Percentiles rank a stretch among this genome's conserved stretches.
Conservation (phyloP, 2,113 vertebrate genomes). For the Bolborhynchus lineola region DNA sequence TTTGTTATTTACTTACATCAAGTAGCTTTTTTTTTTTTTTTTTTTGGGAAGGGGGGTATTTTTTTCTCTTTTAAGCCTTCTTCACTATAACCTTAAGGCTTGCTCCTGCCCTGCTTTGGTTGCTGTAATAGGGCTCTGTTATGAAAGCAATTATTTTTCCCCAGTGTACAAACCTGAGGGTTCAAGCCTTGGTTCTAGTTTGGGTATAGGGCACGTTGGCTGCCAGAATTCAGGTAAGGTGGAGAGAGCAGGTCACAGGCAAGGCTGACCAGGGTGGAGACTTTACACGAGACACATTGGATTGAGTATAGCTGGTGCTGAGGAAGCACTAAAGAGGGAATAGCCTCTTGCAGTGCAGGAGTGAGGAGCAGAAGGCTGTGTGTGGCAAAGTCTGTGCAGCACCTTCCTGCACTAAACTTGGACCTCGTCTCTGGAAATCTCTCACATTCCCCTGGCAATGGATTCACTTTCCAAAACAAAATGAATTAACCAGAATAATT, state of each 20-base stretch:
- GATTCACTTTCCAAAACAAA: slow-evolving; percentile 63
- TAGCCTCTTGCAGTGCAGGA: background rate
- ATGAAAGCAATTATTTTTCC: background rate
- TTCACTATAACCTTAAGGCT: background rate
- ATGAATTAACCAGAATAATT: slow-evolving; percentile 15
- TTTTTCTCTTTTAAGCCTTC: background rate
- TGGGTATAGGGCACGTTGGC: background rate
- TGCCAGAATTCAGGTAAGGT: background rate
- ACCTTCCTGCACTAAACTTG: slow-evolving; percentile 28
- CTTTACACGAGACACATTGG: background rate
- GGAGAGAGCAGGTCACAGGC: background rate
- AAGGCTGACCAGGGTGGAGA: background rate
- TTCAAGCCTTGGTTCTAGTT: background rate
- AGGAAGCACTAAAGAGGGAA: background rate
- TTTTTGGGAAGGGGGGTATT: background rate
- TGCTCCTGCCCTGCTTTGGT: background rate
- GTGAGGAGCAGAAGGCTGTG: background rate
- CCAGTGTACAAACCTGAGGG: background rate
- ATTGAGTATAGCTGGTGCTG: background rate
- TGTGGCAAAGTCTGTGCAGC: slow-evolving; percentile 25
- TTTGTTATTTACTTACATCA: background rate
- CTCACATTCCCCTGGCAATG: slow-evolving; percentile 19
- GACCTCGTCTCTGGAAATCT: slow-evolving; percentile 34
- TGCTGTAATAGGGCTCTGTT: background rate
- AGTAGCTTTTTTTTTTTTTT: background rate